Evolutionary conservation across 2,888 invertebrate genomes (phyloP).

Genomic region (Thera britannica): DNA sequence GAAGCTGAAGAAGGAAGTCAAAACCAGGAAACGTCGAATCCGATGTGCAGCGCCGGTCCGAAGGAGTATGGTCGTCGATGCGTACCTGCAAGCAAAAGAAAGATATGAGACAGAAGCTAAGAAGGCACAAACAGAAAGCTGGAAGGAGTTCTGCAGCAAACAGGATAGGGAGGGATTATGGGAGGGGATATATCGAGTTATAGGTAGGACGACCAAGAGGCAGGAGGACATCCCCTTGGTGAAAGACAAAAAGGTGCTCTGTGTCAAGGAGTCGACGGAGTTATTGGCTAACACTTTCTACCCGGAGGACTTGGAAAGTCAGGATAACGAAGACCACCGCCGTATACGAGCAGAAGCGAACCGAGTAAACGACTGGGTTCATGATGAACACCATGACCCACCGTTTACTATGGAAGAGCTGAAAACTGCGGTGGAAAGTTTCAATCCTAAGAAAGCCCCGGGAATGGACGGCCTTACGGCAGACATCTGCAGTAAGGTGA

Average conservation of each 20-base stretch:
- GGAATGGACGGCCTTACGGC: constrained; percentile 11
- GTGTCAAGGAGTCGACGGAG: constrained; percentile 8
- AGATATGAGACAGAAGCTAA: constrained; percentile 7
- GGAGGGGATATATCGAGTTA: constrained; percentile 18
- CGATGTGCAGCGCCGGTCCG: neutral
- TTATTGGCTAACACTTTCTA: constrained; percentile 24
- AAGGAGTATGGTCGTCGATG: neutral
- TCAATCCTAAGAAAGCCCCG: constrained; percentile 41
- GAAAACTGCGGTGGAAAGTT: constrained; percentile 1
- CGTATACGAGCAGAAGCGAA: constrained; percentile 2
- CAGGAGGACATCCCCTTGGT: constrained; percentile 13
- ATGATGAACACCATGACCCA: neutral
- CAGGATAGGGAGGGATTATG: constrained; percentile 4
- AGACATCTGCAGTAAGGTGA: neutral
- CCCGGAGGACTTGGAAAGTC: constrained; percentile 9
- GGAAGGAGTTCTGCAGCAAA: too few species aligned
- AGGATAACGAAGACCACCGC: constrained; percentile 22
- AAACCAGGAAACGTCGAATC: constrained; percentile 8
- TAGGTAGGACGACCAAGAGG: constrained; percentile 9
- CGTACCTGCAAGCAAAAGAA: neutral
- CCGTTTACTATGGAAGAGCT: constrained; percentile 33
- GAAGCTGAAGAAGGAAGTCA: neutral
- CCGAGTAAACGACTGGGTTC: constrained; percentile 12
- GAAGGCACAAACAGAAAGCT: too few species aligned
- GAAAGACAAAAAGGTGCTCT: neutral